Evolutionary conservation across 2,113 vertebrate species (phyloP).

Genomic region (Petroica traversi): DNA sequence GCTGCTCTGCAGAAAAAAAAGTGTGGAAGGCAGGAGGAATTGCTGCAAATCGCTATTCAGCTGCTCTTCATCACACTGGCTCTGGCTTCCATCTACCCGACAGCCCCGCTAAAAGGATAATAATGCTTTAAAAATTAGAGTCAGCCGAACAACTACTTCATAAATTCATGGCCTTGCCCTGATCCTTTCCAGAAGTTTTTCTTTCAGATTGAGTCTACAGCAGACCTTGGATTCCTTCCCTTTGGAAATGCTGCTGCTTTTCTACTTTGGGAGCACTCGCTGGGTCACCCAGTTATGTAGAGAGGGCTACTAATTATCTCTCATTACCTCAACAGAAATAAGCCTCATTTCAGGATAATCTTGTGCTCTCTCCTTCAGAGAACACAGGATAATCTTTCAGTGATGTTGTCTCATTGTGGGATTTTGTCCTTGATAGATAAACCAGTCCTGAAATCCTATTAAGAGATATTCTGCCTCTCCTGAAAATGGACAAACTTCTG

Average conservation of each 20-base stretch:
- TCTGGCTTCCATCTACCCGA: constrained; percentile 60
- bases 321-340: constrained; percentile 16
- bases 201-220: background rate
- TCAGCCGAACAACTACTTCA: constrained; percentile 48
- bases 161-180: constrained; percentile 60
- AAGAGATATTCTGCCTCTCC: background rate
- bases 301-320: constrained; percentile 9
- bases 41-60: constrained; percentile 23
- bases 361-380: constrained; percentile 19
- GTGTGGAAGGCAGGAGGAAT: constrained; percentile 5
- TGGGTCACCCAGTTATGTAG: background rate
- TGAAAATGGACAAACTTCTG: background rate
- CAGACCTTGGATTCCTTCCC: background rate
- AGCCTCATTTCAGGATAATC: background rate
- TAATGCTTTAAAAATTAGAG: constrained; percentile 69
- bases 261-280: background rate
- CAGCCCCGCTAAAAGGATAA: constrained; percentile 59
- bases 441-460: background rate
- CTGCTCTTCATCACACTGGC: constrained; percentile 46
- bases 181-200: constrained; percentile 64
- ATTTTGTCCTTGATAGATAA: constrained; percentile 27
- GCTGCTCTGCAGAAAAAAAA: background rate
- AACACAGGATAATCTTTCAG: background rate
- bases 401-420: background rate
- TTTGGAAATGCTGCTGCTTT: constrained; percentile 15